These are phyloP conservation scores for Asobara japonica DNA, from an alignment of 1,140 invertebrate species.

Conservation along the genomic window DNA sequence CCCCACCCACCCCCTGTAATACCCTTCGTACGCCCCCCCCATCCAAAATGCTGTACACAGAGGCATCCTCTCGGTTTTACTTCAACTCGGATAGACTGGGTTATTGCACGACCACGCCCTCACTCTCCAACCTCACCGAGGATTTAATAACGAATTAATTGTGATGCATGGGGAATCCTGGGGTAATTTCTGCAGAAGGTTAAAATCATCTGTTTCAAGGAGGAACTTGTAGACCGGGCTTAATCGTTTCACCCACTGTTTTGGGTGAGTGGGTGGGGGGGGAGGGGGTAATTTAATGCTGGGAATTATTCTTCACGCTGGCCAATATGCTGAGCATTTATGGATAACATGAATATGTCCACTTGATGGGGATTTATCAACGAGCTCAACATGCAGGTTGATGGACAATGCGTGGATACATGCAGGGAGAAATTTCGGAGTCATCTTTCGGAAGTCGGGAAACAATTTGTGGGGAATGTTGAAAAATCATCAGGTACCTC, in stretches of 20 bases:
- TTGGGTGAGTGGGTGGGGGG: too few species aligned
- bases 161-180: conserved; percentile 46
- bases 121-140: conserved; percentile 39
- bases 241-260: not conserved
- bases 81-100: conserved; percentile 18
- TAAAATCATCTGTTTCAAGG: conserved; percentile 35
- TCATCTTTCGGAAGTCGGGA: too few species aligned
- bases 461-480: too few species aligned
- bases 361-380: too few species aligned
- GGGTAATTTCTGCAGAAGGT: conserved; percentile 46
- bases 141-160: conserved; percentile 59
- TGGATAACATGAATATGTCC: too few species aligned
- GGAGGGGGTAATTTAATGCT: not conserved
- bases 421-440: too few species aligned
- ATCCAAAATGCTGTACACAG: not conserved
- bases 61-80: conserved; percentile 25
- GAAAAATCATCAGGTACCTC: too few species aligned
- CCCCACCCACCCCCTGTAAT: conserved; percentile 11
- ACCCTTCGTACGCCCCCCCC: conserved; percentile 18
- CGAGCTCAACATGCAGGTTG: too few species aligned
- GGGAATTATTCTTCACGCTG: too few species aligned
- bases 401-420: too few species aligned
- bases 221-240: not conserved
- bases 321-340: too few species aligned
- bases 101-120: conserved; percentile 32